A percentile compares a stretch with the other conserved stretches of the same genome.
These are phyloP conservation scores for Cryptoprocta ferox DNA, from an alignment of 2,797 vertebrate genomes.

Conservation along the genomic window DNA sequence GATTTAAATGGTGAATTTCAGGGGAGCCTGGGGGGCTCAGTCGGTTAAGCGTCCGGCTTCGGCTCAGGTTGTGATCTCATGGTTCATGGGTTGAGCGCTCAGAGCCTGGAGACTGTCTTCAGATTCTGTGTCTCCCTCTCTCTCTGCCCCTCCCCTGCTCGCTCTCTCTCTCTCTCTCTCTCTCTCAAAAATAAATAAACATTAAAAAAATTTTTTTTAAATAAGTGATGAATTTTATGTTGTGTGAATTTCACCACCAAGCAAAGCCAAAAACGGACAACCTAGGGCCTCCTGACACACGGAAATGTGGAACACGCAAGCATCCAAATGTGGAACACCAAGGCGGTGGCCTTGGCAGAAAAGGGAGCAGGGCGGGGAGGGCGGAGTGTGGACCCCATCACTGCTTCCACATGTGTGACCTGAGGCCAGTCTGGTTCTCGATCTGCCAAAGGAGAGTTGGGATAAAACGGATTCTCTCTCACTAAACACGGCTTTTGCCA, in stretches of 20 bases:
- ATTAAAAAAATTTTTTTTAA: no score
- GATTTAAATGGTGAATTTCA: not conserved
- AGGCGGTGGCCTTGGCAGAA: not conserved
- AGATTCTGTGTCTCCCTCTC: no score
- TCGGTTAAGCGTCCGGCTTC: no score
- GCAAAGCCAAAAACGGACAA: not conserved
- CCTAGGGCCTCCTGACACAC: not conserved
- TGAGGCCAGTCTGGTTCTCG: no score
- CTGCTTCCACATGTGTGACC: not conserved
- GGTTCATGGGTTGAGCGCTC: no score
- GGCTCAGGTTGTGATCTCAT: no score
- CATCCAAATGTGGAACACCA: not conserved
- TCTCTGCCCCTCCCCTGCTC: no score
- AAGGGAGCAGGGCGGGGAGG: not conserved
- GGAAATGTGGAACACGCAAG: not conserved
- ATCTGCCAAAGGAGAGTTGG: not conserved
- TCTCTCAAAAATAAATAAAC: no score
- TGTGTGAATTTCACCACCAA: not conserved
- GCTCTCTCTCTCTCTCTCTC: no score
- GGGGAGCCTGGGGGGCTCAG: no score
- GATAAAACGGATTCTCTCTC: rapidly evolving
- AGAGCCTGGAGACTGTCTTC: no score
- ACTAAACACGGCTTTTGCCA: rapidly evolving
- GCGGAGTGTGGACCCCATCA: rapidly evolving
- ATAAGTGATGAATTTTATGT: not conserved